These are phyloP conservation scores for Congeria kusceri DNA, from an alignment of 2,888 invertebrate species.

Conservation along the genomic window DNA sequence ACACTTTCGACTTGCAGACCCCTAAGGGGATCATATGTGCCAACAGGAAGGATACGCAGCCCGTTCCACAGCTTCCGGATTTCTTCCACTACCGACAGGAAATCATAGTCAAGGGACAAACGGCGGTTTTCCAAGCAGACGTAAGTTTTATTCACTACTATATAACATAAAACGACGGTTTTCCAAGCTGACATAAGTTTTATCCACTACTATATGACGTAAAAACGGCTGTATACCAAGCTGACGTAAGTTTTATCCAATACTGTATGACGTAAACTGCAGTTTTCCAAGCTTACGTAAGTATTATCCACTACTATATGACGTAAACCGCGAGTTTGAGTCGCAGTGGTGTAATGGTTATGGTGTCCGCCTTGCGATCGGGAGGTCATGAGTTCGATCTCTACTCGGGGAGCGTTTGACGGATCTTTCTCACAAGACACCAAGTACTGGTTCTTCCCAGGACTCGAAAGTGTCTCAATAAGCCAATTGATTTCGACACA, in stretches of 20 bases:
- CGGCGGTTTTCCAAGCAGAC: conserved; percentile 48
- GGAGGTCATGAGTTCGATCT: no score
- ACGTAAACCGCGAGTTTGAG: no score
- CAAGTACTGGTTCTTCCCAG: no score
- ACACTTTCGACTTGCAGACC: conserved; percentile 36
- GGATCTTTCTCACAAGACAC: no score
- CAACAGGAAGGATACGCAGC: conserved; percentile 45
- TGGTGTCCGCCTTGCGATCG: no score
- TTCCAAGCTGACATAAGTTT: not conserved
- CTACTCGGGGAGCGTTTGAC: no score
- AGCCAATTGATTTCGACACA: no score
- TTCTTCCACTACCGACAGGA: conserved; percentile 62
- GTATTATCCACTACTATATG: not conserved
- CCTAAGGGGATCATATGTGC: conserved; percentile 63
- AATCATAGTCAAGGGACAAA: conserved; percentile 7
- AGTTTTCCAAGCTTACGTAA: not conserved
- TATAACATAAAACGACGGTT: not conserved
- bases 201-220: not conserved
- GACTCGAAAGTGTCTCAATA: no score
- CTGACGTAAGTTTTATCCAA: conserved; percentile 31
- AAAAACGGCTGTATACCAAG: not conserved
- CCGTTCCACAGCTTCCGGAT: conserved; percentile 50
- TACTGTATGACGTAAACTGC: not conserved
- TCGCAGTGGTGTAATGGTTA: no score
- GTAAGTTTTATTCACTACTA: conserved; percentile 32